These are phyloP conservation scores for Coryphaenoides rupestris DNA, from an alignment of 2,113 vertebrate species.

Conservation along the genomic window DNA sequence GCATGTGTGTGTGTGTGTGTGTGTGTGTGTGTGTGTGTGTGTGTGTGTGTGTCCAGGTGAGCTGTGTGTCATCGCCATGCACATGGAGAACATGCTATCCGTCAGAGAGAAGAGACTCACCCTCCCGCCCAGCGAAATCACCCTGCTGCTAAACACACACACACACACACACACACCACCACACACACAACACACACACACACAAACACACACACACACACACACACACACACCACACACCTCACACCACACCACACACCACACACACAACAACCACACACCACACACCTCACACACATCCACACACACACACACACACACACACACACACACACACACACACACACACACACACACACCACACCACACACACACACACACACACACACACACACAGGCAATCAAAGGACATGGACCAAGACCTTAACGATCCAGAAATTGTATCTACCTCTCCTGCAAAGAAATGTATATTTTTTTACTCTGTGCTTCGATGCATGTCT, in stretches of 20 bases:
- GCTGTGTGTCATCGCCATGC: conserved; percentile 89
- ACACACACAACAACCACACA: too few relatives aligned
- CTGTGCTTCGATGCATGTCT: neutral
- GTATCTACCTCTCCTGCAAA: conserved; percentile 53
- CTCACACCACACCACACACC: too few relatives aligned
- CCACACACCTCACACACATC: too few relatives aligned
- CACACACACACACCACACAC: too few relatives aligned
- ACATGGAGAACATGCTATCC: conserved; percentile 87
- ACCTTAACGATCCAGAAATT: conserved; percentile 27
- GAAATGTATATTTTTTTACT: conserved; percentile 32
- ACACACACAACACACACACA: too few relatives aligned
- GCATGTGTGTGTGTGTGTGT: conserved; percentile 3
- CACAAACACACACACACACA: conserved; percentile 8
- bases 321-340: conserved; percentile 3
- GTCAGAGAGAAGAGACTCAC: conserved; percentile 89
- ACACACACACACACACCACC: conserved; percentile 14
- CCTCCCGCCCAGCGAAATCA: conserved; percentile 94
- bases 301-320: conserved; percentile 10
- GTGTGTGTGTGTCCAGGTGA: conserved; percentile 74
- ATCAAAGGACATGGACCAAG: neutral
- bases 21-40: conserved; percentile 19
- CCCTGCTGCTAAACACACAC: conserved; percentile 77
- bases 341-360: conserved; percentile 75
- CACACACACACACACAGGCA: neutral
- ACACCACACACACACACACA: conserved; percentile 10